Evolutionary conservation across 1,140 invertebrate genomes (phyloP).

Genomic region (Cydia fagiglandana): DNA sequence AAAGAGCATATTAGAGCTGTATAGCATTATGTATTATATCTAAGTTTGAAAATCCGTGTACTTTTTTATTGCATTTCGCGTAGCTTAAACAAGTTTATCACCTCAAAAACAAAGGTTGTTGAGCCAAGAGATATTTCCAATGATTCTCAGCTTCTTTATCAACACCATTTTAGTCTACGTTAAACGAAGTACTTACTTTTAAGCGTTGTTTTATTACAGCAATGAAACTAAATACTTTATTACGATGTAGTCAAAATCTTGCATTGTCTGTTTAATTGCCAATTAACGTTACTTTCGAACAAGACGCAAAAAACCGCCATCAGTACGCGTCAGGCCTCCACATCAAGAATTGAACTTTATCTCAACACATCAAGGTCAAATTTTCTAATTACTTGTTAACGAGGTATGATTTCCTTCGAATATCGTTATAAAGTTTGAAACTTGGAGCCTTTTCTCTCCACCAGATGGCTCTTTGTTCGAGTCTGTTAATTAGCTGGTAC

Average conservation of each 20-base stretch:
- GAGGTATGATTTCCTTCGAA: not conserved
- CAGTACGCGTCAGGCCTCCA: not conserved
- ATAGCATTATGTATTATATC: not conserved
- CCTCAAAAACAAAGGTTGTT: too few species aligned
- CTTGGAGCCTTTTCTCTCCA: constrained; percentile 3
- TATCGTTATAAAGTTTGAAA: constrained; percentile 13
- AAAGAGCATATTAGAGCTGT: not conserved
- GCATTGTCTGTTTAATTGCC: constrained; percentile 7
- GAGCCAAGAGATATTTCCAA: too few species aligned
- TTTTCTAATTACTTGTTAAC: not conserved
- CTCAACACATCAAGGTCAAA: not conserved
- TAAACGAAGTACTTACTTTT: too few species aligned
- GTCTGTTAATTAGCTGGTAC: constrained; percentile 2
- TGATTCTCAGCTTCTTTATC: too few species aligned
- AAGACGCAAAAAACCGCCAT: not conserved
- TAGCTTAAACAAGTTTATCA: too few species aligned
- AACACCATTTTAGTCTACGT: too few species aligned
- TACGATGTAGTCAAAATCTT: not conserved
- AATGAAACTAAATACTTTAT: not conserved
- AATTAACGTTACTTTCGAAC: constrained; percentile 14
- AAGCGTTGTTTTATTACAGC: not conserved
- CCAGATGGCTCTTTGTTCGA: constrained; percentile 4
- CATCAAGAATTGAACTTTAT: not conserved
- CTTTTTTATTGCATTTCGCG: too few species aligned
- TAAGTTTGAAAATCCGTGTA: too few species aligned